phyloP scores from a whole-genome alignment of 2,113 vertebrate species.

The Pachypanchax playfairii region DNA sequence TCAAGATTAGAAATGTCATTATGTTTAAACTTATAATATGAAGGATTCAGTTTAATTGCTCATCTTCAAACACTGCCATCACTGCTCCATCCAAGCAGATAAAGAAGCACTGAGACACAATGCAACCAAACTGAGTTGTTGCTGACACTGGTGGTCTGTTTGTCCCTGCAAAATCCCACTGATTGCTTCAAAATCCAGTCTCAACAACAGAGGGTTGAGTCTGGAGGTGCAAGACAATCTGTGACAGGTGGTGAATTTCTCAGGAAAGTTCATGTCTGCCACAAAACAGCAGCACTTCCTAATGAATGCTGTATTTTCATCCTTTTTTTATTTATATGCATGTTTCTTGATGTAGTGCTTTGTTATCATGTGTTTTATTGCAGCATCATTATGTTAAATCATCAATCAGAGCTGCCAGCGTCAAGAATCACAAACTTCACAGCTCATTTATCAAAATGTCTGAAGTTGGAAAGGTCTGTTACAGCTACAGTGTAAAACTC shows the following conservation, averaged over 20 bases:
- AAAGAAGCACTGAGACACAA: conserved; percentile 32
- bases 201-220: conserved; percentile 60
- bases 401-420: conserved; percentile 44
- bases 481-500: conserved; percentile 35
- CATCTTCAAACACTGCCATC: too few relatives aligned
- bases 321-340: not conserved
- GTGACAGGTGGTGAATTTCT: conserved; percentile 63
- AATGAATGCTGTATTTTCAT: conserved; percentile 38
- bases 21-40: too few relatives aligned
- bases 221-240: conserved; percentile 57
- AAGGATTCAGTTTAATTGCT: too few relatives aligned
- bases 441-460: conserved; percentile 50
- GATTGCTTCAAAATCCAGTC: conserved; percentile 72
- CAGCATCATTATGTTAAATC: conserved; percentile 43
- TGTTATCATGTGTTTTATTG: conserved; percentile 50
- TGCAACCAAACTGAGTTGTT: conserved; percentile 51
- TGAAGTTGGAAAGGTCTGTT: conserved; percentile 24
- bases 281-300: conserved; percentile 55
- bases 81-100: conserved; percentile 53
- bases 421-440: conserved; percentile 32
- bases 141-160: conserved; percentile 55
- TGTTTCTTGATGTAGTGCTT: conserved; percentile 31
- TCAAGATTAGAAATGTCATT: not conserved
- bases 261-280: conserved; percentile 71
- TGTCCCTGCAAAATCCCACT: conserved; percentile 66